phyloP scores from a whole-genome alignment of 2,113 vertebrate species.

The Hucho hucho region DNA sequence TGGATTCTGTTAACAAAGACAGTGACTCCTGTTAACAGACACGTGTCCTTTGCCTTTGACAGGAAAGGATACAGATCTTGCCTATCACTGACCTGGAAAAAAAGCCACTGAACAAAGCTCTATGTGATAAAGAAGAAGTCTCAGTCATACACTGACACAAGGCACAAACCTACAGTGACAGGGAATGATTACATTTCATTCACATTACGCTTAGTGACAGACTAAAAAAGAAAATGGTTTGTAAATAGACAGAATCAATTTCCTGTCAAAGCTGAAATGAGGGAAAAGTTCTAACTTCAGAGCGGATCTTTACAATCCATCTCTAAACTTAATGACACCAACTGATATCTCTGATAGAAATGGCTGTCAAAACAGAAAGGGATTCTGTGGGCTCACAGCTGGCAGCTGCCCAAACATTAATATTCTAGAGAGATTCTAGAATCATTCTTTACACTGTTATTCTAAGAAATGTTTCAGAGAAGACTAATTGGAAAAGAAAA shows the following conservation, averaged over 20 bases:
- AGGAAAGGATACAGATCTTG: neutral
- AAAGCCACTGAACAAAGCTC: neutral
- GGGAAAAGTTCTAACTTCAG: neutral
- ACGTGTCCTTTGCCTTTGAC: constrained; percentile 1
- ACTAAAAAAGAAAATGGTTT: neutral
- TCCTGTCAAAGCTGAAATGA: neutral
- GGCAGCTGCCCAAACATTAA: too few species aligned
- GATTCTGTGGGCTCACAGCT: too few species aligned
- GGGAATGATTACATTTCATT: neutral
- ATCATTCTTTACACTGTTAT: too few species aligned
- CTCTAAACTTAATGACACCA: neutral
- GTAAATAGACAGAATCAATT: neutral
- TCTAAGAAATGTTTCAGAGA: too few species aligned
- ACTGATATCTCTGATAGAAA: neutral
- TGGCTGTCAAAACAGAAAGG: too few species aligned
- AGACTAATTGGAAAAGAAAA: too few species aligned
- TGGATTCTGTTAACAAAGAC: constrained; percentile 13
- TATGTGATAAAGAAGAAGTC: too few species aligned
- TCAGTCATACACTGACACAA: neutral
- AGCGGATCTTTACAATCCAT: neutral
- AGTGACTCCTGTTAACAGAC: constrained; percentile 20
- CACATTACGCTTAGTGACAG: too few species aligned
- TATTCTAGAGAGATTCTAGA: too few species aligned
- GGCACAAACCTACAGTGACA: neutral
- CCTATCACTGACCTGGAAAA: neutral